Conservation (phyloP, 2,113 vertebrate genomes). For the Salvelinus alpinus region DNA sequence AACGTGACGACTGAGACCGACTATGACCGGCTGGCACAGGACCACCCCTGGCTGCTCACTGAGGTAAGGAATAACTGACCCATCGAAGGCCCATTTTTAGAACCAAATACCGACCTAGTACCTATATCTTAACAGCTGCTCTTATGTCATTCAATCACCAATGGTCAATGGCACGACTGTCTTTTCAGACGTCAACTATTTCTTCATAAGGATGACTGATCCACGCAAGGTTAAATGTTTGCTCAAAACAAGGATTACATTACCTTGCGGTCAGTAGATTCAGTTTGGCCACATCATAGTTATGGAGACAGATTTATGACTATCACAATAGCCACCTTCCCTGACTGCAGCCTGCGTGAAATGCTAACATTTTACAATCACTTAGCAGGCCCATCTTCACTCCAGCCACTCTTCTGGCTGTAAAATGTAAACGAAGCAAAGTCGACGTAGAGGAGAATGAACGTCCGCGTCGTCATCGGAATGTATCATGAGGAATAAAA, state of each 20-base stretch:
- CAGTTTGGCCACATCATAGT: background rate
- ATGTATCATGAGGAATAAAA: background rate
- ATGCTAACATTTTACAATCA: conserved; percentile 36
- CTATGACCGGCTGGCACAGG: conserved; percentile 83
- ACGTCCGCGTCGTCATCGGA: background rate
- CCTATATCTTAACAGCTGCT: too few species aligned
- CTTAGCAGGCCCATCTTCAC: conserved; percentile 25
- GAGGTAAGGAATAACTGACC: conserved; percentile 76
- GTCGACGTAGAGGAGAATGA: background rate
- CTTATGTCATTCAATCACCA: background rate
- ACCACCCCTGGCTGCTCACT: conserved; percentile 91
- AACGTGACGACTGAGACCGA: conserved; percentile 84
- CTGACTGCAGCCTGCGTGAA: conserved; percentile 2
- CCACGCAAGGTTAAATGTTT: background rate
- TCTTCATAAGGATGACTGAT: background rate
- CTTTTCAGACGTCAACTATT: background rate
- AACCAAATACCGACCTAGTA: background rate
- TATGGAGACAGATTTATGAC: too few species aligned
- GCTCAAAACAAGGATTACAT: background rate
- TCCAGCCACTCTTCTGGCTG: background rate
- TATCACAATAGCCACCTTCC: background rate
- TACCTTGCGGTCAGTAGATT: background rate
- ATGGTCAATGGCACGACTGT: background rate
- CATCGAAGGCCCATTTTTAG: too few species aligned
- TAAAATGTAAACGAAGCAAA: conserved; percentile 8